Evolutionary conservation across 1,140 invertebrate species (phyloP).

Genomic region (Formica selysi): DNA sequence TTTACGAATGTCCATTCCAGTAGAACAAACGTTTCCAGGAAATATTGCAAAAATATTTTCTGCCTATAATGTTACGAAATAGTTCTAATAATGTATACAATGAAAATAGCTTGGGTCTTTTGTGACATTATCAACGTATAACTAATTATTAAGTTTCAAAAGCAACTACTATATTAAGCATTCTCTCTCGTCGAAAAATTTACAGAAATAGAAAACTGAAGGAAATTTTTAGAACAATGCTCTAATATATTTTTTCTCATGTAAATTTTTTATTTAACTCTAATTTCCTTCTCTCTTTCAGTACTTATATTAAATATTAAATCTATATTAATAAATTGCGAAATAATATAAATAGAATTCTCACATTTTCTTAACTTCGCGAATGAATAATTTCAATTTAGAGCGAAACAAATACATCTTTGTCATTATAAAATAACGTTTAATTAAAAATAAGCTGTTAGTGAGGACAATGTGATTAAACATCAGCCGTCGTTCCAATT

Average conservation of each 20-base stretch:
- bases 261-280: neutral
- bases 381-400: too few relatives aligned
- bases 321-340: neutral
- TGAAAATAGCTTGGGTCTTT: neutral
- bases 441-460: neutral
- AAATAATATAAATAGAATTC: neutral
- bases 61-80: neutral
- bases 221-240: neutral
- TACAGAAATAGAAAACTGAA: neutral
- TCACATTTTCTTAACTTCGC: neutral
- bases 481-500: neutral
- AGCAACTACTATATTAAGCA: neutral
- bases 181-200: neutral
- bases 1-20: conserved; percentile 25
- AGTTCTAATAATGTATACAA: neutral
- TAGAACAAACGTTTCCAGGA: neutral
- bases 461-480: neutral
- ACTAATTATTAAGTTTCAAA: neutral
- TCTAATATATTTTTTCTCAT: neutral
- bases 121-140: neutral
- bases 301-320: neutral
- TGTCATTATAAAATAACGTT: neutral
- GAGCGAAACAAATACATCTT: neutral
- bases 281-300: neutral
- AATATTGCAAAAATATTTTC: neutral